Conservation (phyloP, 2,888 invertebrate species). For the Drosophila pseudotalamancana region DNA sequence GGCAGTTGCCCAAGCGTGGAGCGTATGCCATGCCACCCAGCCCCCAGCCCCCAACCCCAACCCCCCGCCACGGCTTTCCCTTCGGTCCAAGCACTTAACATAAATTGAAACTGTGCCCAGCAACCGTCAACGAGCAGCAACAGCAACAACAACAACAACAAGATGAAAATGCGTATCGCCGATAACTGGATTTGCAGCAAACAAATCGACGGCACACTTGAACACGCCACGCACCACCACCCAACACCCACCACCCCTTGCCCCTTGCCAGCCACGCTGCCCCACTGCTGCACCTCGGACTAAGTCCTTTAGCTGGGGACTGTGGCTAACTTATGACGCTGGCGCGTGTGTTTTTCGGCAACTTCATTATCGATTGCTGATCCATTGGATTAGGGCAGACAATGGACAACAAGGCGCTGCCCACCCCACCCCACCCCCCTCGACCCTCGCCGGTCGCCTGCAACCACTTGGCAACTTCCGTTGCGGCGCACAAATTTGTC, state of each 20-base stretch:
- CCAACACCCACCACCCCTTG: neutral
- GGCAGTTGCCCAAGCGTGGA: conserved; percentile 28
- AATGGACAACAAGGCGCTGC: conserved; percentile 56
- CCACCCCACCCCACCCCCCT: no score
- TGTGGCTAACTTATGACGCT: conserved; percentile 67
- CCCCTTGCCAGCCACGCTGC: neutral
- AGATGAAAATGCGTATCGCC: conserved; percentile 40
- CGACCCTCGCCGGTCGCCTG: no score
- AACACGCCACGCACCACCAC: conserved; percentile 41
- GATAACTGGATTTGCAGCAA: conserved; percentile 80
- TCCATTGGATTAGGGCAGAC: conserved; percentile 70
- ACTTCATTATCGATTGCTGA: conserved; percentile 79
- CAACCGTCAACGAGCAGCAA: conserved; percentile 22
- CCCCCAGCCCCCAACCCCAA: neutral
- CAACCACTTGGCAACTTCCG: conserved; percentile 49
- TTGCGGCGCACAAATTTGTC: conserved; percentile 76
- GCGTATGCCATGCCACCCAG: conserved; percentile 24
- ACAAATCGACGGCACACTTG: conserved; percentile 70
- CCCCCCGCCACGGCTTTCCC: neutral
- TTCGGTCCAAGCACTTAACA: conserved; percentile 49
- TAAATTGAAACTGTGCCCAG: conserved; percentile 58
- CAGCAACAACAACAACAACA: conserved; percentile 14
- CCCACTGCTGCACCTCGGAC: neutral
- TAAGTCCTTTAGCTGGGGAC: neutral
- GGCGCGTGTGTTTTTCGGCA: conserved; percentile 70